These are phyloP conservation scores for Ericerus pela DNA, from an alignment of 1,140 invertebrate species.

Conservation along the genomic window DNA sequence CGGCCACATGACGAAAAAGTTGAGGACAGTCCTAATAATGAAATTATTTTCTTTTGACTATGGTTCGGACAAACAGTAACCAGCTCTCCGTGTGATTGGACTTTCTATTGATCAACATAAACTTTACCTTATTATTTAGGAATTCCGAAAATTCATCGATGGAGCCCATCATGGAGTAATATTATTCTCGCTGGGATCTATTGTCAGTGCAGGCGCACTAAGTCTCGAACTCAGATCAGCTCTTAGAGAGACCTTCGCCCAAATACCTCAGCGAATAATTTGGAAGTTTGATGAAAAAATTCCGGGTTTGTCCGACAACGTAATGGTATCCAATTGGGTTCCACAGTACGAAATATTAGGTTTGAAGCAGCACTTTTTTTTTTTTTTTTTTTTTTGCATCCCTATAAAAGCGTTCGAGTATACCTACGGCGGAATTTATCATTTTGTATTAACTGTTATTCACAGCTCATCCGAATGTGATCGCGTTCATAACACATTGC, in stretches of 20 bases:
- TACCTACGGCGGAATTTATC: no score
- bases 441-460: background rate
- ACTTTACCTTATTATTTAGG: no score
- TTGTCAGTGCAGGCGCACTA: background rate
- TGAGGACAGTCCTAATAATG: no score
- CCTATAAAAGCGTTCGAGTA: no score
- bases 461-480: constrained; percentile 2
- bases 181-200: constrained; percentile 49
- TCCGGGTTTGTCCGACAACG: constrained; percentile 33
- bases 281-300: constrained; percentile 34
- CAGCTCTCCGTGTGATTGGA: no score
- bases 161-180: constrained; percentile 35
- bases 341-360: constrained; percentile 43
- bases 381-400: no score
- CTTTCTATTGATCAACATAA: no score
- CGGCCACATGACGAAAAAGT: no score
- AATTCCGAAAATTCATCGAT: constrained; percentile 20
- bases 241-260: constrained; percentile 25
- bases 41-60: no score
- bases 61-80: no score
- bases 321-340: constrained; percentile 40
- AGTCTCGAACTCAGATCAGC: constrained; percentile 11
- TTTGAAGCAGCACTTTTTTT: no score
- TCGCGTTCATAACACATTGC: constrained; percentile 27
- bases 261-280: constrained; percentile 35